phyloP scores from a whole-genome alignment of 2,888 invertebrate species.

The Erannis defoliaria region DNA sequence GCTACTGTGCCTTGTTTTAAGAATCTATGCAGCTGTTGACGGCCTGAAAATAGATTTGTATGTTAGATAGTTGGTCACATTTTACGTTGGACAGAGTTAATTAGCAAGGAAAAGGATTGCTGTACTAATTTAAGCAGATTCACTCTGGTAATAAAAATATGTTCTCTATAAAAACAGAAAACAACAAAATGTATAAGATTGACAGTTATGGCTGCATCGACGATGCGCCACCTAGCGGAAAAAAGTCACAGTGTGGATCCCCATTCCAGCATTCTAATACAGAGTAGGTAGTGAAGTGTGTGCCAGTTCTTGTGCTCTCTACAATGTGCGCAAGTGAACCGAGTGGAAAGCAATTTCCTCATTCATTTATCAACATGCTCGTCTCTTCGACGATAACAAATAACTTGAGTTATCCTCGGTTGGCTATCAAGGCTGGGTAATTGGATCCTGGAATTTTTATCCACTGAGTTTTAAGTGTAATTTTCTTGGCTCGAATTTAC shows the following conservation, averaged over 20 bases:
- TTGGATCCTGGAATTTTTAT: conserved; percentile 25
- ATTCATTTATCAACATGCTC: conserved; percentile 36
- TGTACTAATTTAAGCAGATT: too few relatives aligned
- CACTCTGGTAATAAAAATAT: too few relatives aligned
- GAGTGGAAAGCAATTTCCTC: conserved; percentile 35
- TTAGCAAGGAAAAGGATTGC: too few relatives aligned
- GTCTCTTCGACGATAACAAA: conserved; percentile 35
- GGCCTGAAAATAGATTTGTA: too few relatives aligned
- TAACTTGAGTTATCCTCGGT: conserved; percentile 33
- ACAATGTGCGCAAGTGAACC: conserved; percentile 31
- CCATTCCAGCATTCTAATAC: neutral
- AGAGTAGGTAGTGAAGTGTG: conserved; percentile 18
- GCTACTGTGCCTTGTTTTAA: too few relatives aligned
- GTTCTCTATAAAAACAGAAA: too few relatives aligned
- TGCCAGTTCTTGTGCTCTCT: conserved; percentile 19
- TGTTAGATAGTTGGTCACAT: too few relatives aligned
- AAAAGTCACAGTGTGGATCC: too few relatives aligned
- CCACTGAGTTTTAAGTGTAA: conserved; percentile 1
- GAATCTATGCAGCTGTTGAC: too few relatives aligned
- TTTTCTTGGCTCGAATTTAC: neutral
- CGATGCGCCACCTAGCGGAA: too few relatives aligned
- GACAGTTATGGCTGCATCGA: too few relatives aligned
- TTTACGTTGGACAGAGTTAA: too few relatives aligned
- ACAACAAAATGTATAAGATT: neutral
- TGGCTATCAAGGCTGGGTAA: conserved; percentile 29